phyloP scores from a whole-genome alignment of 2,797 vertebrate genomes.

The Melanotaenia boesemani region DNA sequence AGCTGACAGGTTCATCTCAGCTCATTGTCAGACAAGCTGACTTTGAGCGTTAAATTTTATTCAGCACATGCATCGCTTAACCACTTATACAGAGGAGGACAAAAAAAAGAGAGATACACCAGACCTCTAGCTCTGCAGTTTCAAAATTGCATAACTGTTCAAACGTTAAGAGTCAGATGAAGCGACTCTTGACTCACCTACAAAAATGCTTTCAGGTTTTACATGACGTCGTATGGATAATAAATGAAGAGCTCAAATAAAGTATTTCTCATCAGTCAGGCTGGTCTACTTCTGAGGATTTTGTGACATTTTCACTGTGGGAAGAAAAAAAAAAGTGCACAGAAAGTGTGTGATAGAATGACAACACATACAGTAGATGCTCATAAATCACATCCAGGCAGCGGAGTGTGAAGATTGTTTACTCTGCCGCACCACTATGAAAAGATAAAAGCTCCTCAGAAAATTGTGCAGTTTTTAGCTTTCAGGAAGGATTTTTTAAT shows the following conservation, averaged over 20 bases:
- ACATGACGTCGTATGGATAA: constrained; percentile 66
- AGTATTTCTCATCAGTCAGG: constrained; percentile 59
- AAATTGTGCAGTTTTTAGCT: constrained; percentile 12
- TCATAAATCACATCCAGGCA: constrained; percentile 69
- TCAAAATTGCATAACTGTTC: constrained; percentile 56
- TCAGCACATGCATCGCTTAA: constrained; percentile 42
- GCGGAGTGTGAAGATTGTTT: constrained; percentile 56
- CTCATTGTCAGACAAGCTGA: constrained; percentile 39
- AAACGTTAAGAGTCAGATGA: constrained; percentile 36
- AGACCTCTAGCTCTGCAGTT: constrained; percentile 47
- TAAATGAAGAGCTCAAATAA: constrained; percentile 53
- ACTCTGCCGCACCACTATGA: constrained; percentile 49
- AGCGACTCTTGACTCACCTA: constrained; percentile 52
- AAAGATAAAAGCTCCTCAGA: constrained; percentile 48
- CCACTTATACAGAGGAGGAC: constrained; percentile 33
- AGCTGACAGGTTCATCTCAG: constrained; percentile 53
- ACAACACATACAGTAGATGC: constrained; percentile 45
- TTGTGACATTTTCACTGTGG: constrained; percentile 44
- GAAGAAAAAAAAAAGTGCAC: constrained; percentile 50
- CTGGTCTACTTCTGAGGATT: constrained; percentile 37
- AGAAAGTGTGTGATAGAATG: constrained; percentile 42
- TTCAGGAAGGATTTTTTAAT: constrained; percentile 43
- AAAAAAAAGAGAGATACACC: constrained; percentile 18
- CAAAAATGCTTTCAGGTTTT: constrained; percentile 49
- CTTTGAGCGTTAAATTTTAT: constrained; percentile 38